Evolutionary conservation across 2,113 vertebrate genomes (phyloP).

Genomic region (Urocynchramus pylzowi): DNA sequence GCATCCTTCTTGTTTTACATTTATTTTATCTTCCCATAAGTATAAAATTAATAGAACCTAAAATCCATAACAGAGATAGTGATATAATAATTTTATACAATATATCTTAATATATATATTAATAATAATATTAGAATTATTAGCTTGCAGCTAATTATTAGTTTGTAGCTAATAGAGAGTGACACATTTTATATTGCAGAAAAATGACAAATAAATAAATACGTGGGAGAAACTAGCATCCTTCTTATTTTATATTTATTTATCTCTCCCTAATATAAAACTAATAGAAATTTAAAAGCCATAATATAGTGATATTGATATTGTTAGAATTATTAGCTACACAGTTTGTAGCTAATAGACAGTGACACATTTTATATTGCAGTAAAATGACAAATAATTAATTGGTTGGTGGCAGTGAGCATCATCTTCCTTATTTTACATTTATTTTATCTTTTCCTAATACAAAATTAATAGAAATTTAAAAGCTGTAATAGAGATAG

Average conservation of each 20-base stretch:
- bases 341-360: neutral
- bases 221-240: neutral
- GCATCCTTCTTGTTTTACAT: neutral
- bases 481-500: neutral
- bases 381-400: neutral
- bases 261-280: neutral
- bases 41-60: neutral
- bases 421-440: neutral
- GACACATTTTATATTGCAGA: no score
- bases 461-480: neutral
- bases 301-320: no score
- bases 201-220: neutral
- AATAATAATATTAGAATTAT: no score
- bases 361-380: neutral
- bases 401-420: neutral
- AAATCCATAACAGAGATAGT: neutral
- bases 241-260: neutral
- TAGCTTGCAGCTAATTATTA: no score
- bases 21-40: neutral
- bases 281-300: neutral
- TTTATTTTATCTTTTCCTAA: neutral
- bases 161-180: neutral
- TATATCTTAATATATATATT: no score
- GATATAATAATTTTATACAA: no score
- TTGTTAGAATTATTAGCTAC: neutral